phyloP scores from a whole-genome alignment of 2,888 invertebrate genomes.

The Orgyia antiqua region DNA sequence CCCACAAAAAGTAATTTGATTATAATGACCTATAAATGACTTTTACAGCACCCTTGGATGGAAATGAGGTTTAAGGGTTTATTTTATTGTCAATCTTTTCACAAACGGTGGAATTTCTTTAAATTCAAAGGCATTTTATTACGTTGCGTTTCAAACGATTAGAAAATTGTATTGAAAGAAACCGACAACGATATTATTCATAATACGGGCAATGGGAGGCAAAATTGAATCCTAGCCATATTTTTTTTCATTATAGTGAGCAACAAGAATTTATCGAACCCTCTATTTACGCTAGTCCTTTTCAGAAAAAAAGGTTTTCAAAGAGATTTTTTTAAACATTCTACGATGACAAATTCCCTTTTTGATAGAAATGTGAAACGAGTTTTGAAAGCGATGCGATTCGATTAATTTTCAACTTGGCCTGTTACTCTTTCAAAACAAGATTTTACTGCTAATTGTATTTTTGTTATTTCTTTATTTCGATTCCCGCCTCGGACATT shows the following conservation, averaged over 20 bases:
- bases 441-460: too few species aligned
- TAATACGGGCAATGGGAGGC: conserved; percentile 1
- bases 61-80: too few species aligned
- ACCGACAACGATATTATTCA: conserved; percentile 3
- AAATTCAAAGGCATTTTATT: too few species aligned
- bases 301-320: conserved; percentile 9
- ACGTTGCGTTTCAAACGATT: background rate
- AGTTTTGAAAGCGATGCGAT: conserved; percentile 17
- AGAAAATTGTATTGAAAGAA: background rate
- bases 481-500: too few species aligned
- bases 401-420: conserved; percentile 16
- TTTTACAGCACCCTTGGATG: too few species aligned
- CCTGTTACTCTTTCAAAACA: conserved; percentile 7
- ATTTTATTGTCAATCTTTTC: too few species aligned
- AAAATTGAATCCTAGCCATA: conserved; percentile 10
- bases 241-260: conserved; percentile 9
- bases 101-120: too few species aligned
- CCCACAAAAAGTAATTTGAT: too few species aligned
- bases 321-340: conserved; percentile 15
- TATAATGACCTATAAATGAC: too few species aligned
- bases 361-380: conserved; percentile 19
- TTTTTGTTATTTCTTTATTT: too few species aligned
- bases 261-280: conserved; percentile 8
- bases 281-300: conserved; percentile 6
- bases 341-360: conserved; percentile 16